These are phyloP conservation scores for Dinocampus coccinellae DNA, from an alignment of 2,888 invertebrate species.

Conservation along the genomic window DNA sequence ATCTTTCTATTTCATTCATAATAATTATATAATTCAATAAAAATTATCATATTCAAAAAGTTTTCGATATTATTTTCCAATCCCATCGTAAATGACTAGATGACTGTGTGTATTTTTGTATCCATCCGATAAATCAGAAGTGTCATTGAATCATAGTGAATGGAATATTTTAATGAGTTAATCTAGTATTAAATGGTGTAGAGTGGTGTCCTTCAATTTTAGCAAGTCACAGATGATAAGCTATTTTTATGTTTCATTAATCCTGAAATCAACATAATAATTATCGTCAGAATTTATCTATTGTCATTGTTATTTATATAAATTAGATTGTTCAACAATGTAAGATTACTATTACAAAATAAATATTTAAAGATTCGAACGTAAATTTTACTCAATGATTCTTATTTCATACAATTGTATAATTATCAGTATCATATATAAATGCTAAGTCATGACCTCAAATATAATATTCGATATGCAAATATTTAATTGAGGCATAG, in stretches of 20 bases:
- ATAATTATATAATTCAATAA: no score
- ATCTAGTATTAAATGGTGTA: not conserved
- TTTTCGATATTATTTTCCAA: no score
- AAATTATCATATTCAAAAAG: no score
- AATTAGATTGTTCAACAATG: not conserved
- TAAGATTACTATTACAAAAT: not conserved
- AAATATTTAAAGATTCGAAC: not conserved
- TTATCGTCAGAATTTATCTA: not conserved
- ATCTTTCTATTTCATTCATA: not conserved
- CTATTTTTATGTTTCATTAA: not conserved
- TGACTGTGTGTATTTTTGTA: not conserved
- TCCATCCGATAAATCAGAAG: not conserved
- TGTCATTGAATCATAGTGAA: not conserved
- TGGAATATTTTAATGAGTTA: not conserved
- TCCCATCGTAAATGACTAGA: not conserved
- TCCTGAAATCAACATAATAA: not conserved
- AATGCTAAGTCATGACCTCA: not conserved
- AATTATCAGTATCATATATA: not conserved
- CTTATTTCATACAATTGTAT: not conserved
- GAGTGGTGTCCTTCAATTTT: not conserved
- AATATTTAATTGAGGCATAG: not conserved
- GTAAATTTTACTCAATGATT: not conserved
- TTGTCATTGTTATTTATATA: not conserved
- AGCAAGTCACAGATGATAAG: not conserved
- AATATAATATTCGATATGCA: not conserved